phyloP scores from a whole-genome alignment of 2,797 vertebrate species.

The Apogon hyalosoma region DNA sequence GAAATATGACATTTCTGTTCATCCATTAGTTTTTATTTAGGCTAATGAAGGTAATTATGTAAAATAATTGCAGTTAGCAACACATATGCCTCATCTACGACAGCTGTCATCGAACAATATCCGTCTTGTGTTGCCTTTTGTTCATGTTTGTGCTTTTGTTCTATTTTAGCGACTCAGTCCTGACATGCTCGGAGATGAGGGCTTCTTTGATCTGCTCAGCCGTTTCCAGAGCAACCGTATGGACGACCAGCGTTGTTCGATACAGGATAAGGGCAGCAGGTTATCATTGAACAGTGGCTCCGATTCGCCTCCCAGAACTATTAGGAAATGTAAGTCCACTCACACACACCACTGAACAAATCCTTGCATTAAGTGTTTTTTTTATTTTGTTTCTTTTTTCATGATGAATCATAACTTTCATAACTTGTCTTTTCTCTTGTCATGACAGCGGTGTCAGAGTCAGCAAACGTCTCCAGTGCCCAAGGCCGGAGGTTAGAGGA shows the following conservation, averaged over 20 bases:
- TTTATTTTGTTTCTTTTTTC: not conserved
- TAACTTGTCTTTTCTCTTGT: not conserved
- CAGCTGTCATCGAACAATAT: not conserved
- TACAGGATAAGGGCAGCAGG: slow-evolving; percentile 85
- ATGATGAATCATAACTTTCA: not conserved
- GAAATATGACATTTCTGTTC: no score
- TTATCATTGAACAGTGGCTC: slow-evolving; percentile 64
- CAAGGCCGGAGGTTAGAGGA: slow-evolving; percentile 89
- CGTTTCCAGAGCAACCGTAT: slow-evolving; percentile 98
- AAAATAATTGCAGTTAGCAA: not conserved
- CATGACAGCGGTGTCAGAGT: slow-evolving; percentile 83
- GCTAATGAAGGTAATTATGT: no score
- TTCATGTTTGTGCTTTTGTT: slow-evolving; percentile 1
- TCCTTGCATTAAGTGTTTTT: not conserved
- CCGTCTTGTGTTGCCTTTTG: not conserved
- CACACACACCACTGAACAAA: not conserved
- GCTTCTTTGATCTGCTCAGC: slow-evolving; percentile 96
- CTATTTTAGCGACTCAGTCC: slow-evolving; percentile 84
- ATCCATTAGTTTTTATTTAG: no score
- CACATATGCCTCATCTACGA: not conserved
- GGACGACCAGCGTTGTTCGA: slow-evolving; percentile 94
- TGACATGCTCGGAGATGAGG: slow-evolving; percentile 90
- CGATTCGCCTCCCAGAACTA: slow-evolving; percentile 79
- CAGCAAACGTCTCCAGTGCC: slow-evolving; percentile 83
- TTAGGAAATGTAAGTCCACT: slow-evolving; percentile 87